A percentile compares a stretch with the other conserved stretches of the same genome.
phyloP scores from a whole-genome alignment of 2,113 vertebrate species.

The Macquaria ambigua region DNA sequence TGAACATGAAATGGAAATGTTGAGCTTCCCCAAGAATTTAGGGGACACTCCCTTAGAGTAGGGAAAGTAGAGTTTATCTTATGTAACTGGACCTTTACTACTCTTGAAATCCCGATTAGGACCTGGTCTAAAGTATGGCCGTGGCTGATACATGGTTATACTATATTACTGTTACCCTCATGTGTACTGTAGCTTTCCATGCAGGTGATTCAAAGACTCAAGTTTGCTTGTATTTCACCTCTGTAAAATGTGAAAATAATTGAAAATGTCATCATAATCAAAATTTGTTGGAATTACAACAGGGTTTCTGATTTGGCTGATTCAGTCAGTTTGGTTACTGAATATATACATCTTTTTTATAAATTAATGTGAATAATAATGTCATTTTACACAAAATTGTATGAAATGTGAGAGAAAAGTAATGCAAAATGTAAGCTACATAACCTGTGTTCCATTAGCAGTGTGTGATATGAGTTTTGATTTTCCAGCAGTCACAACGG shows the following conservation, averaged over 20 bases:
- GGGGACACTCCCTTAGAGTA: constrained; percentile 47
- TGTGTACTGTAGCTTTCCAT: constrained; percentile 76
- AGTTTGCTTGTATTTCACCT: constrained; percentile 60
- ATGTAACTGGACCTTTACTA: constrained; percentile 59
- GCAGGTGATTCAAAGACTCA: constrained; percentile 56
- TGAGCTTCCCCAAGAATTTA: constrained; percentile 47
- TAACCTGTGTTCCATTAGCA: constrained; percentile 75
- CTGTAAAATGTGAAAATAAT: constrained; percentile 67
- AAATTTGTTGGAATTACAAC: constrained; percentile 73
- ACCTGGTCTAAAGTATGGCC: constrained; percentile 46
- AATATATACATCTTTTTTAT: constrained; percentile 81
- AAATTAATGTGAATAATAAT: constrained; percentile 82
- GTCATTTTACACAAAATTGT: constrained; percentile 82
- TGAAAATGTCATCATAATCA: constrained; percentile 59
- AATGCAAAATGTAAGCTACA: constrained; percentile 71
- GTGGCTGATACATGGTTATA: constrained; percentile 38
- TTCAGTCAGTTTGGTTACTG: constrained; percentile 78
- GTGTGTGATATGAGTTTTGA: constrained; percentile 73
- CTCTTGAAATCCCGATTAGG: constrained; percentile 56
- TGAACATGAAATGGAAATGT: constrained; percentile 63
- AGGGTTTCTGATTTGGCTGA: constrained; percentile 76
- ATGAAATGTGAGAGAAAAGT: constrained; percentile 79
- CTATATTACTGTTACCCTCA: constrained; percentile 54
- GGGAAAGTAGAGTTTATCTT: constrained; percentile 45
- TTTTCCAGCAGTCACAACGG: constrained; percentile 63